Evolutionary conservation across 2,797 vertebrate species (phyloP), one percentile per base, ranked within the genome.

Genomic region (Spondyliosoma cantharus): DNA sequence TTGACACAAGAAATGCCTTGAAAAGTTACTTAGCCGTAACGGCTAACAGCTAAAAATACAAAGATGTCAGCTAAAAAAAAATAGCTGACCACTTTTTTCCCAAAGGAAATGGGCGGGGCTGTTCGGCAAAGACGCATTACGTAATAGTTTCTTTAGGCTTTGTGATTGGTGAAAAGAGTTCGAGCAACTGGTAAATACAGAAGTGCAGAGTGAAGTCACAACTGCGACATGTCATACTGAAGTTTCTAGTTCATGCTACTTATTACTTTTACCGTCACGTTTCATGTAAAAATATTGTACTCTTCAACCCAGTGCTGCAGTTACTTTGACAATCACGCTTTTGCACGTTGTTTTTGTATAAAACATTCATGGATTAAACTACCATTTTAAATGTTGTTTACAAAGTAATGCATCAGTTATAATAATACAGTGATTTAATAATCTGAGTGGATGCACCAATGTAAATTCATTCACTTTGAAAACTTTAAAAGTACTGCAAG

Each of bases 1-100:
- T 89, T 84, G 78, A 50, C 50, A 58, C 46, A 50, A 46, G 27
- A 67, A 76, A 85, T 52, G 29, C 54, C 62, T 68, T 3, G 27
- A 71, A 90, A 91, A 90, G 83, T 91, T 82, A 90, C 74, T 89
- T 86, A 90, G 89, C 90, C 79, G 59, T 58, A 27, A 32, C 43
- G 84, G 91, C 89, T 92, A 91, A 91, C 71, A 71, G 88, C 91
- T 90, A 89, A 92, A 90, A 91, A 89, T 74, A 87, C 88, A 87
- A 85, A 91, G 88, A 92, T 87, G 90, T 92, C 91, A 93, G 92
- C 92, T 91, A 86, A 87, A 78, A 88, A 88, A 92, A 93, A 88
- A 88, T 80, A 85, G 91, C 91, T 91, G 91, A 90, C 79, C 88
- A 88, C 91, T 93, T 94, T 92, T 88, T 86, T 74, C 54, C 75